Conservation (phyloP, 2,888 invertebrate species). For the Sclerodermus sp. region DNA sequence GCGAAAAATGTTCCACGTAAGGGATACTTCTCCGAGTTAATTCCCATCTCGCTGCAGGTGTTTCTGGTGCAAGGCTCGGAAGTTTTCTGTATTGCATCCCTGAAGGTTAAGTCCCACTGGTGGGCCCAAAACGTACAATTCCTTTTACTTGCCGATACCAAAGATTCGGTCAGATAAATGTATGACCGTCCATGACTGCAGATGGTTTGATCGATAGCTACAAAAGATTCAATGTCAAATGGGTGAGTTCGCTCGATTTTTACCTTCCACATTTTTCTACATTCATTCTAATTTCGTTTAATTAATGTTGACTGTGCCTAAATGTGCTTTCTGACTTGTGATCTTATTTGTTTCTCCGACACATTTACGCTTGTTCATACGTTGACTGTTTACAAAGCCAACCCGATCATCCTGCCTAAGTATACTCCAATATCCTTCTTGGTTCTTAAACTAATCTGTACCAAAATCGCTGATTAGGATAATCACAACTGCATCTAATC, state of each 20-base stretch:
- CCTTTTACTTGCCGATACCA: slow-evolving; percentile 49
- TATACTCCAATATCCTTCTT: too few species aligned
- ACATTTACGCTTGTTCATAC: too few species aligned
- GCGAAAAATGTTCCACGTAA: slow-evolving; percentile 62
- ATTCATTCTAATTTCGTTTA: neutral
- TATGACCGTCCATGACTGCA: slow-evolving; percentile 68
- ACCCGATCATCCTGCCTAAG: too few species aligned
- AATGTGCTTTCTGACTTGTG: too few species aligned
- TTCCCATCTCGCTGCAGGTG: slow-evolving; percentile 63
- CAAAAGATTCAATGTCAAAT: slow-evolving; percentile 21
- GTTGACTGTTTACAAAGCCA: too few species aligned
- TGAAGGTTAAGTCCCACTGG: slow-evolving; percentile 61
- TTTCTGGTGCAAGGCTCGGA: slow-evolving; percentile 50
- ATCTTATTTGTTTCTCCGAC: too few species aligned
- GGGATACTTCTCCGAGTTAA: slow-evolving; percentile 55
- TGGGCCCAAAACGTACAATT: slow-evolving; percentile 64
- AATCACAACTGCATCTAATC: too few species aligned
- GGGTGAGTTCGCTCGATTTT: too few species aligned
- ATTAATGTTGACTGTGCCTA: neutral
- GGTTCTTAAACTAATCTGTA: too few species aligned
- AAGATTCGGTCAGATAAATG: slow-evolving; percentile 63
- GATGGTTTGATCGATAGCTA: slow-evolving; percentile 61
- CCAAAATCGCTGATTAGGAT: too few species aligned
- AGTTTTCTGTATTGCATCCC: slow-evolving; percentile 57
- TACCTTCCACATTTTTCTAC: too few species aligned